Percentiles rank a stretch among this genome's conserved stretches.
Evolutionary conservation across 2,888 invertebrate species (phyloP).

Genomic region (Erebia ligea): DNA sequence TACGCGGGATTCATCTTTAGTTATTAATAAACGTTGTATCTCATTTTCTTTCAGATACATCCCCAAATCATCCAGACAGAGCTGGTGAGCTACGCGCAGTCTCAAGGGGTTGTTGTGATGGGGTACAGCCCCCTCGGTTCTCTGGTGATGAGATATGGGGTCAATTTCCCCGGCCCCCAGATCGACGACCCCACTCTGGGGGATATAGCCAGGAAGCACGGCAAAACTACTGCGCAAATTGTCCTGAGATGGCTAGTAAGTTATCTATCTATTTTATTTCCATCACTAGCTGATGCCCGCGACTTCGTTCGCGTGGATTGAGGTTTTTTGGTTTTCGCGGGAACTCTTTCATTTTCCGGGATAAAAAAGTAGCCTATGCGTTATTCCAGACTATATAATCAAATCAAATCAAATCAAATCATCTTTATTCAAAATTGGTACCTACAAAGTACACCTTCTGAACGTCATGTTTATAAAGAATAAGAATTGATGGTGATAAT

Average conservation of each 20-base stretch:
- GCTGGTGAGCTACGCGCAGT: constrained; percentile 84
- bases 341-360: too few relatives aligned
- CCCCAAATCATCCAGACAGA: constrained; percentile 86
- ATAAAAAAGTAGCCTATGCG: too few relatives aligned
- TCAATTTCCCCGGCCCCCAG: constrained; percentile 74
- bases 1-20: too few relatives aligned
- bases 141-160: constrained; percentile 71
- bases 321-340: too few relatives aligned
- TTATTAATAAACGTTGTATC: neutral
- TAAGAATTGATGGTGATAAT: too few relatives aligned
- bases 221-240: constrained; percentile 85
- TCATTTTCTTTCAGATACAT: constrained; percentile 62
- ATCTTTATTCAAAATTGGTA: too few relatives aligned
- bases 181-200: constrained; percentile 76
- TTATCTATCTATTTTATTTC: neutral
- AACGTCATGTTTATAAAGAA: too few relatives aligned
- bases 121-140: constrained; percentile 88
- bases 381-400: too few relatives aligned
- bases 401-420: too few relatives aligned
- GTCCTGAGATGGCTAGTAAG: constrained; percentile 86
- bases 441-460: too few relatives aligned
- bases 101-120: constrained; percentile 83
- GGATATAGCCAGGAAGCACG: constrained; percentile 84
- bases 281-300: too few relatives aligned
- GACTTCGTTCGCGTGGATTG: too few relatives aligned